Conservation (phyloP, 1,140 invertebrate genomes). For the Pseudomyrmex dendroicus region DNA sequence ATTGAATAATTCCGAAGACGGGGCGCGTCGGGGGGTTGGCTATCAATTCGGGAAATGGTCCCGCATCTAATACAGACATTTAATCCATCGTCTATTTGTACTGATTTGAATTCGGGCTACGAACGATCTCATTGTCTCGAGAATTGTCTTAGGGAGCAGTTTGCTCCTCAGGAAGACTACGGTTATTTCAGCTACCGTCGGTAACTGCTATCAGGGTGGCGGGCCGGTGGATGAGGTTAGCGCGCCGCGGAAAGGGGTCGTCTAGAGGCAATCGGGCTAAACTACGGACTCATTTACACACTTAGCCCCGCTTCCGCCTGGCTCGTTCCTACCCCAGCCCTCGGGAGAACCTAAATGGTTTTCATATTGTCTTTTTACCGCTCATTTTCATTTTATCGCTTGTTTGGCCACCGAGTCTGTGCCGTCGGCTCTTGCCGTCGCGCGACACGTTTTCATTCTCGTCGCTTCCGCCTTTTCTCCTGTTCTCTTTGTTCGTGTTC, state of each 20-base stretch:
- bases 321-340: slow-evolving; percentile 70
- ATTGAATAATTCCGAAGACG: slow-evolving; percentile 53
- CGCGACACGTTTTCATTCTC: slow-evolving; percentile 56
- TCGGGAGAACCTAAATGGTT: slow-evolving; percentile 79
- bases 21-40: slow-evolving; percentile 16
- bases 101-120: slow-evolving; percentile 72
- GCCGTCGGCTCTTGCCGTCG: slow-evolving; percentile 54
- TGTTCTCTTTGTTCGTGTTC: neutral
- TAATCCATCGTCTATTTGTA: slow-evolving; percentile 51
- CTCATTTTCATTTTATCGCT: slow-evolving; percentile 85
- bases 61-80: slow-evolving; percentile 57
- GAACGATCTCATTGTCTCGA: slow-evolving; percentile 68
- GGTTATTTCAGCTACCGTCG: slow-evolving; percentile 69
- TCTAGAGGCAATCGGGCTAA: slow-evolving; percentile 82
- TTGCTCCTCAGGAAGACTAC: slow-evolving; percentile 62
- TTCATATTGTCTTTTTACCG: slow-evolving; percentile 86
- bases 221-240: slow-evolving; percentile 72
- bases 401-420: slow-evolving; percentile 79
- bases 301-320: slow-evolving; percentile 77
- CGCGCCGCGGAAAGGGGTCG: slow-evolving; percentile 75
- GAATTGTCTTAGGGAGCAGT: slow-evolving; percentile 69
- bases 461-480: slow-evolving; percentile 5
- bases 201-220: slow-evolving; percentile 64
- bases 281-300: slow-evolving; percentile 84
- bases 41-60: slow-evolving; percentile 43